Percentiles rank a stretch among this genome's conserved stretches.
phyloP scores from a whole-genome alignment of 2,113 vertebrate genomes.

The Vimba vimba region DNA sequence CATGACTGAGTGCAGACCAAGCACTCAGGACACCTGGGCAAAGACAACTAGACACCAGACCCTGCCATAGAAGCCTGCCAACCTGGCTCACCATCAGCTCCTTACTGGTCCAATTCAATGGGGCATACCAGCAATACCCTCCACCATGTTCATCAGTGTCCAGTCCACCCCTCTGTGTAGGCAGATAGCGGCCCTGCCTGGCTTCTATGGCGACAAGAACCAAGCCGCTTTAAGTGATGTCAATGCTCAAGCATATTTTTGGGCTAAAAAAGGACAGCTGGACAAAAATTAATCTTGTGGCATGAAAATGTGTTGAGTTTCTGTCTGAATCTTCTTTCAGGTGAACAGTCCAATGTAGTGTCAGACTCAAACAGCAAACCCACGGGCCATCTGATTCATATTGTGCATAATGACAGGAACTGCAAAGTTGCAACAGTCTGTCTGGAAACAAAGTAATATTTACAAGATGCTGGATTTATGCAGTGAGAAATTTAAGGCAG shows the following conservation, averaged over 20 bases:
- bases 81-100: not conserved
- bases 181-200: slow-evolving; percentile 5
- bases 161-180: not conserved
- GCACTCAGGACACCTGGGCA: slow-evolving; percentile 8
- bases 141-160: slow-evolving; percentile 17
- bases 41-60: slow-evolving; percentile 6
- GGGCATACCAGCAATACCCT: slow-evolving; percentile 20
- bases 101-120: slow-evolving; percentile 6
- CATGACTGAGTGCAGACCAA: slow-evolving; percentile 5
- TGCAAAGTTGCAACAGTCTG: not conserved
- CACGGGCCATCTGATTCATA: slow-evolving; percentile 5
- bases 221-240: not conserved
- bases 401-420: slow-evolving; percentile 9
- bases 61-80: slow-evolving; percentile 34
- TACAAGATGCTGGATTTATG: not conserved
- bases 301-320: not conserved
- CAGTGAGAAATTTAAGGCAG: not conserved
- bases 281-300: not conserved
- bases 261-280: not conserved
- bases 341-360: not conserved
- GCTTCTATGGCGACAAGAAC: slow-evolving; percentile 15
- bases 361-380: slow-evolving; percentile 11
- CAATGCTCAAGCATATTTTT: not conserved
- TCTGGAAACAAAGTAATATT: not conserved
- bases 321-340: slow-evolving; percentile 11